Evolutionary conservation across 1,140 invertebrate genomes (phyloP), one percentile per base, ranked within the genome.

Genomic region (Calliphora vicina): DNA sequence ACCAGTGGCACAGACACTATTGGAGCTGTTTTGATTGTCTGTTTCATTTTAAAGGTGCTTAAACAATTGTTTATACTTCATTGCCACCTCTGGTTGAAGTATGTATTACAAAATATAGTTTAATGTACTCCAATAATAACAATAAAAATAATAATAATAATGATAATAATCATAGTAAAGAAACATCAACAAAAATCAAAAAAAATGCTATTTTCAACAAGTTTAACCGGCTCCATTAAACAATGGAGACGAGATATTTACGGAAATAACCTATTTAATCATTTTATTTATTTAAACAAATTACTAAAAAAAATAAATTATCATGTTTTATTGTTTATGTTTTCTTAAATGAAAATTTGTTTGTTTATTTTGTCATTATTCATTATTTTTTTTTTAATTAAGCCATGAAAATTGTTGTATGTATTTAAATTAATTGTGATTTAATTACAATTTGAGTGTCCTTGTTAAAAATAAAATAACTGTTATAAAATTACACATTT

Each of bases 1-100:
- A 80, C 61, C 82, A 84, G 84, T 88, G 87, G 86, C 87, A 88
- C 85, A 86, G 17, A 43, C 10, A 43, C 73, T 76, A 13, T 57
- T 67, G n/a, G 61, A 67, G 61, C 73, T 23, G n/a, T 67, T 20
- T 67, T 67, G 61, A 57, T 57, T 57, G 50, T 25, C 20, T 67
- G 61, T 67, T 67, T 23, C n/a, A 23, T 78, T 45, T 78, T 43
- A 25, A 35, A 43, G 74, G 74, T 43, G 74, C 42, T 78, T 42
- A 78, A 35, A 43, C 74, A 78, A 78, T 43, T 78, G 74, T 45
- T 78, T 78, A 67, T 43, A 78, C 74, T 78, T 78, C 74, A 78
- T 78, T 78, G 74, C 74, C 74, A 78, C 74, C 61, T 23, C 20
- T 13, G n/a, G 15, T 57, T 17, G 50, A n/a, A n/a, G 15, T n/a